Evolutionary conservation across 2,888 invertebrate species (phyloP).

Genomic region (Cheilosia pagana): DNA sequence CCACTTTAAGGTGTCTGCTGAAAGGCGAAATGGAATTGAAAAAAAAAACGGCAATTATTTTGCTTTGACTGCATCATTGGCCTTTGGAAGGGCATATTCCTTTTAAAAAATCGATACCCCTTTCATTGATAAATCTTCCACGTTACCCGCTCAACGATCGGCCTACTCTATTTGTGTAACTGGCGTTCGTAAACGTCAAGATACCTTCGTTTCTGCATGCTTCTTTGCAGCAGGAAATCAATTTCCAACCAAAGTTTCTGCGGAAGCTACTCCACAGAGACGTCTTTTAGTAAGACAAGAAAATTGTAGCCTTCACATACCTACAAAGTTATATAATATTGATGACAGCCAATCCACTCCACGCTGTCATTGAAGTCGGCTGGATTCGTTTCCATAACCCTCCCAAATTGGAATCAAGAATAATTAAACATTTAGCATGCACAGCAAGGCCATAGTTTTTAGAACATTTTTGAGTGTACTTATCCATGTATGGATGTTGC

Average conservation of each 20-base stretch:
- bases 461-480: not conserved
- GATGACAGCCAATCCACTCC: slow-evolving; percentile 5
- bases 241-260: not conserved
- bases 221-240: slow-evolving; percentile 11
- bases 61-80: not conserved
- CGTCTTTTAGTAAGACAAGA: not conserved
- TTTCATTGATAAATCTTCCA: too few species aligned
- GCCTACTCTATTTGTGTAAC: too few species aligned
- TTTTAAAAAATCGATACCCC: too few species aligned
- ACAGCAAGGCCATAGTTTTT: slow-evolving; percentile 16
- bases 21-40: slow-evolving; percentile 2
- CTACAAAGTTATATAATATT: too few species aligned
- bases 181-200: not conserved
- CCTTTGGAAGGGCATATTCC: too few species aligned
- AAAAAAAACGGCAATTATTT: not conserved
- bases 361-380: slow-evolving; percentile 1
- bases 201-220: not conserved
- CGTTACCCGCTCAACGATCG: not conserved
- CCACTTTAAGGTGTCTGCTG: slow-evolving; percentile 18
- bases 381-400: not conserved
- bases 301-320: slow-evolving; percentile 15
- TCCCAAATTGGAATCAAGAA: slow-evolving; percentile 22
- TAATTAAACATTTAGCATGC: slow-evolving; percentile 48
- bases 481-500: slow-evolving; percentile 3
- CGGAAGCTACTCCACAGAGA: slow-evolving; percentile 10